Percentiles rank a stretch among this genome's conserved stretches.
phyloP scores from a whole-genome alignment of 2,888 invertebrate species.

The Hipparchia sbordonii region DNA sequence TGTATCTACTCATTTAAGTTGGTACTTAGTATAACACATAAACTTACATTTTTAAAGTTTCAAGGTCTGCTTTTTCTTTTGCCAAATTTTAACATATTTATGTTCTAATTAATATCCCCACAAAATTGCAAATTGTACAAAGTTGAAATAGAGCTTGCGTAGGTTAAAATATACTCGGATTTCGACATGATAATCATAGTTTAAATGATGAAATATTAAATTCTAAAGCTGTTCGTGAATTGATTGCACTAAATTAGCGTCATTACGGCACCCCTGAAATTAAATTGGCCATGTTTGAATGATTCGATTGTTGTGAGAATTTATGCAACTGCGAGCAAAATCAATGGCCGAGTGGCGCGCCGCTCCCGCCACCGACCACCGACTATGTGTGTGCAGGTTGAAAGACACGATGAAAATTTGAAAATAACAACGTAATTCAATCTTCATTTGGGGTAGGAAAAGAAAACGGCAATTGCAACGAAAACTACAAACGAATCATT shows the following conservation, averaged over 20 bases:
- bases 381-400: too few species aligned
- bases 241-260: background rate
- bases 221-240: constrained; percentile 8
- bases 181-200: background rate
- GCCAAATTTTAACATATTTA: background rate
- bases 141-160: background rate
- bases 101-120: background rate
- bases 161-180: background rate
- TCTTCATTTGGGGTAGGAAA: too few species aligned
- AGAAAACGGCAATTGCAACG: too few species aligned
- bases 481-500: too few species aligned
- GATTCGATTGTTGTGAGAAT: background rate
- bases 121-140: background rate
- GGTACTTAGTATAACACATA: too few species aligned
- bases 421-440: too few species aligned
- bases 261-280: background rate
- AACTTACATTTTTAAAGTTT: too few species aligned
- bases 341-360: background rate
- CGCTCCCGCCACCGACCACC: background rate
- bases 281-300: background rate
- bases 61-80: too few species aligned
- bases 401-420: too few species aligned
- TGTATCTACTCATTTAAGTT: too few species aligned
- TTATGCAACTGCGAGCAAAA: background rate
- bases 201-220: background rate